Base-by-base conservation (phyloP, 2,113 vertebrate species). In the Indicator maculatus region DNA sequence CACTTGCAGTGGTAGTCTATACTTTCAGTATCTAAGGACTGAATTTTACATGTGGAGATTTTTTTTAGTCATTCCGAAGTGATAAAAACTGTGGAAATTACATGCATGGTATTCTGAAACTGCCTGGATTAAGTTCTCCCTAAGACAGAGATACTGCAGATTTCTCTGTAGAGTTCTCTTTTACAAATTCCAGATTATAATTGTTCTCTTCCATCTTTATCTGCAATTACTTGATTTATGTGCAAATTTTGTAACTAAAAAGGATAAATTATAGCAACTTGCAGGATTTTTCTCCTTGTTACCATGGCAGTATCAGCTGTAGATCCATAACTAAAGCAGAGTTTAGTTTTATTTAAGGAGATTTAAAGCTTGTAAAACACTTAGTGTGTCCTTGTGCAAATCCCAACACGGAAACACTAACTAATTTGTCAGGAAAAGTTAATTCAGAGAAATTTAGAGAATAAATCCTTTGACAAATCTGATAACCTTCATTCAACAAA, bases 381-480 rank as follows among this genome's bases (percentile, higher is more conserved):
- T 53, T 59, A 76, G 41, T 27, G 14, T 60, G 52, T 70, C 69
- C 69, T 89, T 73, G 45, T 33, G 12, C 63, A 85, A 89, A 89
- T 65, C 61, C 65, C 5, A 82, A 65, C 55, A 74, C 11, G 21
- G 50, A 76, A 76, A 84, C 2, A 0, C 52, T 81, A 60, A 83
- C 33, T 78, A 44, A 83, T 84, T 74, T 53, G 19, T 45, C 77
- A 86, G 30, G 9, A 90, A 86, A 83, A 74, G 77, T 45, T 50
- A 85, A 95, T 79, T 59, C 87, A 93, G 30, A 86, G 41, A 59
- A 85, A 95, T 79, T 59, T 89, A 93, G 30, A 86, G 36, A 59
- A 76, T 15, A 66, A 73, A 65, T 73, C 60, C 27, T 83, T 82
- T 73, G 18, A 60, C 16, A 91, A 89, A 92, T 66, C 59, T 63